A percentile compares a stretch with the other conserved stretches of the same genome.
These are phyloP conservation scores for Saiga tatarica DNA, from an alignment of 2,113 vertebrate genomes.

Conservation along the genomic window DNA sequence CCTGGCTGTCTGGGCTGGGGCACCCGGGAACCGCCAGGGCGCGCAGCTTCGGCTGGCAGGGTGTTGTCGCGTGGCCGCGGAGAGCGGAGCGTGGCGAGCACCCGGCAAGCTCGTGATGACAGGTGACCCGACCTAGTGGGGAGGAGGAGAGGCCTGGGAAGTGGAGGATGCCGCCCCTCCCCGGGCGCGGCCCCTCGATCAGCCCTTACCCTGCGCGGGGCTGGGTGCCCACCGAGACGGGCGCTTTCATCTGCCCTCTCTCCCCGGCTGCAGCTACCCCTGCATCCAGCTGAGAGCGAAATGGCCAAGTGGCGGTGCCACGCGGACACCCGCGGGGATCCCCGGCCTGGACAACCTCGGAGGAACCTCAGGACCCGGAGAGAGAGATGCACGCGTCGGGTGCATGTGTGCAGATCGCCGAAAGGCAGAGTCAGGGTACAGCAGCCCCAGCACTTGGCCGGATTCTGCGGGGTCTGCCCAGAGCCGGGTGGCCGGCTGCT, in stretches of 20 bases:
- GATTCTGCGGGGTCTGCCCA: not conserved
- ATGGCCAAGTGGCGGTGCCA: not conserved
- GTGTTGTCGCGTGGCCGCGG: not conserved
- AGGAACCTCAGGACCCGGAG: not conserved
- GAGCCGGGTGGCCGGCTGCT: not conserved
- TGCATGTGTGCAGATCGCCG: not conserved
- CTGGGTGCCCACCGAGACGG: not conserved
- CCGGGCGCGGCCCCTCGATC: not conserved
- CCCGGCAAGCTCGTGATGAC: not conserved
- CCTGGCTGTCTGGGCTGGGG: not conserved
- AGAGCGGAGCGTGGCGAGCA: not conserved
- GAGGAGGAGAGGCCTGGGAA: not conserved
- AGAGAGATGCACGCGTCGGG: not conserved
- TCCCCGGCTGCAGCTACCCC: not conserved
- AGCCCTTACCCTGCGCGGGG: not conserved
- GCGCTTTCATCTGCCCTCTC: too few relatives aligned
- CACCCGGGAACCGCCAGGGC: not conserved
- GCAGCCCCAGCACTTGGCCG: conserved; percentile 33
- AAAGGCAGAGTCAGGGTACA: not conserved
- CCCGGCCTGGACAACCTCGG: not conserved
- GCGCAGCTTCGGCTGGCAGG: not conserved
- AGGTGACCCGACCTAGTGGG: not conserved
- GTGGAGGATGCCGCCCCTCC: not conserved
- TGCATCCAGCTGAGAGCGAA: not conserved
- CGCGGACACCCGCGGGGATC: not conserved